Percentiles rank a stretch among this genome's conserved stretches.
Evolutionary conservation across 2,888 invertebrate species (phyloP).

Genomic region (Synergus itoensis): DNA sequence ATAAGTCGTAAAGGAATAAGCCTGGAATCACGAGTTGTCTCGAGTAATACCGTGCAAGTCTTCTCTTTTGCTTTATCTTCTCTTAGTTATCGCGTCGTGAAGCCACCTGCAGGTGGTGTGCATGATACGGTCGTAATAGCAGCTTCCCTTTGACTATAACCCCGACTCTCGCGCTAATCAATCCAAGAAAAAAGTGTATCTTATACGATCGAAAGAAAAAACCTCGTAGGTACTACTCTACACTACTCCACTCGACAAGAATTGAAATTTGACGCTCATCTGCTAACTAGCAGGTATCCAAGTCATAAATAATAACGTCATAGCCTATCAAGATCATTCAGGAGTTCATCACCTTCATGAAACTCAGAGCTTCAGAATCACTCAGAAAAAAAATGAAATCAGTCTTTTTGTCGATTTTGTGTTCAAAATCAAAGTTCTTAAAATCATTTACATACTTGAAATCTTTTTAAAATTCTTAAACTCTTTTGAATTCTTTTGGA

Average conservation of each 20-base stretch:
- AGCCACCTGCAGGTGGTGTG: slow-evolving; percentile 54
- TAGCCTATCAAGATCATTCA: slow-evolving; percentile 2
- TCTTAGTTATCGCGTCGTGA: slow-evolving; percentile 41
- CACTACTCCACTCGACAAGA: background rate
- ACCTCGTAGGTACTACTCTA: background rate
- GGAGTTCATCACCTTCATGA: background rate
- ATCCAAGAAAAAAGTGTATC: slow-evolving; percentile 45
- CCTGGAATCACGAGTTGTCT: slow-evolving; percentile 23
- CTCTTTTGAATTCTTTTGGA: no score
- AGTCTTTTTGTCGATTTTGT: no score
- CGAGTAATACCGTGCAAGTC: slow-evolving; percentile 30
- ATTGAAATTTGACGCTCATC: slow-evolving; percentile 30
- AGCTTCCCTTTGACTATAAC: slow-evolving; percentile 46
- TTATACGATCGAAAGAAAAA: slow-evolving; percentile 1
- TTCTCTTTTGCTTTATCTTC: slow-evolving; percentile 44
- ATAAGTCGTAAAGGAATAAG: slow-evolving; percentile 31
- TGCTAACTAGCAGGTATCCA: slow-evolving; percentile 17
- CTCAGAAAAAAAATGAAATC: background rate
- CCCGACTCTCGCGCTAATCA: slow-evolving; percentile 43
- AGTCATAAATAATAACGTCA: slow-evolving; percentile 26
- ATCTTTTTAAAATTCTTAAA: no score
- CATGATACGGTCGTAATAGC: slow-evolving; percentile 51
- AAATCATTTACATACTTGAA: no score
- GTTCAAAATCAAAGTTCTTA: no score
- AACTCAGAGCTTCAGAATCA: background rate